Base-by-base conservation (phyloP, 1,140 invertebrate species). In the Bilobella aurantiaca region DNA sequence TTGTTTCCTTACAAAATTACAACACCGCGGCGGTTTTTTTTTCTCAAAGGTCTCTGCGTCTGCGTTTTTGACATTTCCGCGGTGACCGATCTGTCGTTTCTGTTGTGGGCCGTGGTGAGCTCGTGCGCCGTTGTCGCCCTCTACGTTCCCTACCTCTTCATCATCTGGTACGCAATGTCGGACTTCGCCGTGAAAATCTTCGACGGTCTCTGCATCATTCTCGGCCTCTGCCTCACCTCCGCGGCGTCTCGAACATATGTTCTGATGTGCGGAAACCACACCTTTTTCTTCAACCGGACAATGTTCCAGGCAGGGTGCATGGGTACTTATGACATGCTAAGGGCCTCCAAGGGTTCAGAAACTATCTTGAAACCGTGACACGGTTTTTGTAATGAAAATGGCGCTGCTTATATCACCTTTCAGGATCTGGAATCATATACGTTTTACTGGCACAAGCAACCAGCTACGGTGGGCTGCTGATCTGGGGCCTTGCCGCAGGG, bases 121-220 rank as follows among this genome's bases (percentile, higher is more conserved):
- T 37, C 60, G 3, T 29, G 59, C n/a, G 58, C 58, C 1, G 1
- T 34, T 1, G 34, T 56, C 14, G n/a, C 65, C 18, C 18, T 66
- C 25, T 66, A 46, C 49, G 30, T 66, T 37, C 65, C 65, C 3
- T 66, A 66, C 29, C 16, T 66, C 1, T 62, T 61, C 49, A 25
- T 66, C 12, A 28, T 25, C 25, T 21, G 21, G n/a, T 53, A 56
- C 21, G 59, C 65, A 16, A 25, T 28, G 1, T n/a, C 3, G n/a
- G 47, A 32, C 21, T 57, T 18, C 21, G 28, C 58, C 1, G 21
- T 27, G 23, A 31, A 23, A 25, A 58, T 12, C 2, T 5, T 27
- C 3, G 29, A 58, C 30, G 3, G 25, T 8, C 5, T 62, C 37
- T 25, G 21, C n/a, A 23, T 62, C 18, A 28, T 66, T 1, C 37